Percentiles rank a stretch among this genome's conserved stretches.
These are phyloP conservation scores for Tachuris rubrigastra DNA, from an alignment of 2,113 vertebrate genomes.

Conservation along the genomic window DNA sequence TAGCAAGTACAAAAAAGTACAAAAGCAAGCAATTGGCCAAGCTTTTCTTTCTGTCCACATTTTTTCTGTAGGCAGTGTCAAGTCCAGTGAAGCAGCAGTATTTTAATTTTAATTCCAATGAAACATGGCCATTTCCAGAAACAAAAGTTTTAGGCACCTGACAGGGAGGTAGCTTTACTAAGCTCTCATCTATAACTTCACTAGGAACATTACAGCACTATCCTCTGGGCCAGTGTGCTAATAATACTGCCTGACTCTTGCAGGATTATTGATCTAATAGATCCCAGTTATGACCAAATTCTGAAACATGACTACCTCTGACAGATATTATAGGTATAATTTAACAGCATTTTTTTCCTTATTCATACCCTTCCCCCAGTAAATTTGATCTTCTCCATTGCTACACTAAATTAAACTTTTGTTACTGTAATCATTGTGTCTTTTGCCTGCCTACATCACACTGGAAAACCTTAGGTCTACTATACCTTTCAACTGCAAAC, in stretches of 20 bases:
- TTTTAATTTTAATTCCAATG: neutral
- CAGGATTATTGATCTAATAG: neutral
- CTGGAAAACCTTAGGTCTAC: neutral
- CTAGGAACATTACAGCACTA: neutral
- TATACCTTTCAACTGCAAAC: neutral
- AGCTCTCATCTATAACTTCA: neutral
- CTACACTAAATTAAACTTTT: neutral
- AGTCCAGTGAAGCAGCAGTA: neutral
- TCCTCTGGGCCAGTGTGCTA: neutral
- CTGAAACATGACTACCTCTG: neutral
- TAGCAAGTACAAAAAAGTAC: no score
- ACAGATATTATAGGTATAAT: neutral
- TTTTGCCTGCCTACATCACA: neutral
- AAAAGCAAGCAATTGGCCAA: neutral
- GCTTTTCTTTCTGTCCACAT: neutral
- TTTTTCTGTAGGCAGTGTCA: neutral
- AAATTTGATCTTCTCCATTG: neutral
- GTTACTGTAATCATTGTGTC: neutral
- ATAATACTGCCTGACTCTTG: neutral
- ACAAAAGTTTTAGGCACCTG: neutral
- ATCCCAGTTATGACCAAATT: neutral
- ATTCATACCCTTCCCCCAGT: neutral
- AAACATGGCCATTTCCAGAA: neutral
- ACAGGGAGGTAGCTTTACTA: neutral
- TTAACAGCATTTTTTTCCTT: neutral